These are phyloP conservation scores for Leptonema lineaticorne DNA, from an alignment of 1,140 invertebrate genomes.

Conservation along the genomic window DNA sequence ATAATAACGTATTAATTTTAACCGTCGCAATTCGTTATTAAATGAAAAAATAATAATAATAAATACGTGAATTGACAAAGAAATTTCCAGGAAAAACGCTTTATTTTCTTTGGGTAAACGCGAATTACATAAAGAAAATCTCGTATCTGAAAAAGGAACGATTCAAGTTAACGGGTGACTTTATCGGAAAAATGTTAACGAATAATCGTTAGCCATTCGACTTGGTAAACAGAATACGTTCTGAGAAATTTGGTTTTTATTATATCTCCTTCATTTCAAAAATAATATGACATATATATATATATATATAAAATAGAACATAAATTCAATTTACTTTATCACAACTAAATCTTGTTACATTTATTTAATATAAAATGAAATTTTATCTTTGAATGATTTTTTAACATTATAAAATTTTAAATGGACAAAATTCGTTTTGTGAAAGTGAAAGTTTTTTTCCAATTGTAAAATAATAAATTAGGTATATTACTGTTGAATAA, in stretches of 20 bases:
- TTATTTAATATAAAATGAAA: too few species aligned
- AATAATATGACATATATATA: not conserved
- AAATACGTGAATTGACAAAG: too few species aligned
- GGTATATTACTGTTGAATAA: too few species aligned
- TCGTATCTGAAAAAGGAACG: not conserved
- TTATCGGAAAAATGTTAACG: not conserved
- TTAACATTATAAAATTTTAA: too few species aligned
- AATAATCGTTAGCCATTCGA: not conserved
- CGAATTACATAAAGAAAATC: not conserved
- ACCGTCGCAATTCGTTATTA: not conserved
- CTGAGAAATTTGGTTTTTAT: not conserved
- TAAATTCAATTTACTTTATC: not conserved
- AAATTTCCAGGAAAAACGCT: too few species aligned
- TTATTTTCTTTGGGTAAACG: too few species aligned
- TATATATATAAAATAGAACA: not conserved
- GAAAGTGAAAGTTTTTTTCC: too few species aligned
- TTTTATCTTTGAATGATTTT: too few species aligned
- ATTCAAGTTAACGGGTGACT: not conserved
- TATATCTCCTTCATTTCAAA: not conserved
- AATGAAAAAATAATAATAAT: too few species aligned
- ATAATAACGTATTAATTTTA: slow-evolving; percentile 22
- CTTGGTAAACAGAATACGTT: not conserved
- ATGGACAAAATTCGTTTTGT: too few species aligned
- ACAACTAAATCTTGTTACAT: too few species aligned
- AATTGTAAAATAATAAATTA: too few species aligned